Percentiles rank a stretch among this genome's conserved stretches.
Conservation (phyloP, 2,113 vertebrate genomes). For the Pagrus major region DNA sequence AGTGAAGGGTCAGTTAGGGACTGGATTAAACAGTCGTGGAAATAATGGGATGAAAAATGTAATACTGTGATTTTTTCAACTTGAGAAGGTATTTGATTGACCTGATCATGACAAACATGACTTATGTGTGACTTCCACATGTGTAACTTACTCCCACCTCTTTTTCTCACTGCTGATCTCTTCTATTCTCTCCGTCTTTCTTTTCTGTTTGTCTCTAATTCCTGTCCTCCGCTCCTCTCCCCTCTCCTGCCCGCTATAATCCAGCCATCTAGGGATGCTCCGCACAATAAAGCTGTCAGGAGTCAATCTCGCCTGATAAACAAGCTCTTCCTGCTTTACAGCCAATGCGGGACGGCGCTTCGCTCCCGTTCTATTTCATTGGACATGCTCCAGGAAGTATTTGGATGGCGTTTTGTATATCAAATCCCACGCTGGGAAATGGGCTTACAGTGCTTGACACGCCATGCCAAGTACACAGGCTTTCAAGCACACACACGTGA, state of each 20-base stretch:
- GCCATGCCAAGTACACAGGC: slow-evolving; percentile 37
- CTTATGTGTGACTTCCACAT: neutral
- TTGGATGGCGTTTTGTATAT: slow-evolving; percentile 67
- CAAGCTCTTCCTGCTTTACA: slow-evolving; percentile 60
- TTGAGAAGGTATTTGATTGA: neutral
- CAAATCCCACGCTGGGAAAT: slow-evolving; percentile 67
- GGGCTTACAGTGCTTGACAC: slow-evolving; percentile 50
- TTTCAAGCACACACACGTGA: slow-evolving; percentile 13
- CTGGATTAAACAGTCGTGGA: neutral
- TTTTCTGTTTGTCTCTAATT: slow-evolving; percentile 17
- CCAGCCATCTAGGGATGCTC: slow-evolving; percentile 46
- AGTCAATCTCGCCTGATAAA: slow-evolving; percentile 67
- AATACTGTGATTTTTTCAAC: neutral
- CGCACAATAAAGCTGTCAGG: slow-evolving; percentile 69
- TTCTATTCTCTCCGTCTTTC: slow-evolving; percentile 18
- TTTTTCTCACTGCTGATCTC: slow-evolving; percentile 7
- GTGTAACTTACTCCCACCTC: slow-evolving; percentile 1
- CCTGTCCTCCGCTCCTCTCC: neutral
- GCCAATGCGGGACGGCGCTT: slow-evolving; percentile 43
- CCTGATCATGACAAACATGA: neutral
- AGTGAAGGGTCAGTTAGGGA: neutral
- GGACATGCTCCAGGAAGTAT: slow-evolving; percentile 62
- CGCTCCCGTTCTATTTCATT: slow-evolving; percentile 48
- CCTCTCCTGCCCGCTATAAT: slow-evolving; percentile 51
- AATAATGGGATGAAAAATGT: neutral